These are phyloP conservation scores for Brienomyrus longianalis DNA, from an alignment of 2,113 vertebrate species.

Conservation along the genomic window DNA sequence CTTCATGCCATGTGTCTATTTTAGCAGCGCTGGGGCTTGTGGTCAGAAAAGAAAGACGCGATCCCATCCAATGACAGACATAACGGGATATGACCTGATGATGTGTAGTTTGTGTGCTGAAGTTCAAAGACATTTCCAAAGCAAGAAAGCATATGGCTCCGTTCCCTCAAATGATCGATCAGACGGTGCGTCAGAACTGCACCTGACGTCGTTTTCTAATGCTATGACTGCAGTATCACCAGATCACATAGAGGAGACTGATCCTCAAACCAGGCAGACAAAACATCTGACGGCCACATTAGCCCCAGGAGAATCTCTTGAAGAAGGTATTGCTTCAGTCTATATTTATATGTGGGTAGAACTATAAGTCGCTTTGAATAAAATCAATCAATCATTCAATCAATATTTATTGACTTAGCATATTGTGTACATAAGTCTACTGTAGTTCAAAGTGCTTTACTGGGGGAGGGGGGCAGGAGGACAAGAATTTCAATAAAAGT, in stretches of 20 bases:
- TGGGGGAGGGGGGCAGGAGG: background rate
- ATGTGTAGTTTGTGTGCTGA: background rate
- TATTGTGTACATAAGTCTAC: background rate
- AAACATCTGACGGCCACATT: background rate
- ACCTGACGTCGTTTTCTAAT: background rate
- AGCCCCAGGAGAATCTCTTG: background rate
- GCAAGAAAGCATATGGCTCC: background rate
- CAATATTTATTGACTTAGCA: background rate
- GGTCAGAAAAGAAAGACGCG: background rate
- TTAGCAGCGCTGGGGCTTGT: background rate
- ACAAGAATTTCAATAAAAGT: background rate
- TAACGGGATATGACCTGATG: background rate
- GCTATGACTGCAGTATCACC: background rate
- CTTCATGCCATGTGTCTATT: background rate
- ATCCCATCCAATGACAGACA: background rate
- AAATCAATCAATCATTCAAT: background rate
- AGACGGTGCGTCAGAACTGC: background rate
- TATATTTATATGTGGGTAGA: conserved; percentile 2
- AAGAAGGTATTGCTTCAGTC: background rate
- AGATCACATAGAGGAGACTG: background rate
- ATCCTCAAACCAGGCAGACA: background rate
- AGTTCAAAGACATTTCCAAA: background rate
- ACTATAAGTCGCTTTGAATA: background rate
- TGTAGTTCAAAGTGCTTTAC: background rate
- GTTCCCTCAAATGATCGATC: background rate